phyloP scores from a whole-genome alignment of 1,140 invertebrate species.

The Aradophagus sp. region DNA sequence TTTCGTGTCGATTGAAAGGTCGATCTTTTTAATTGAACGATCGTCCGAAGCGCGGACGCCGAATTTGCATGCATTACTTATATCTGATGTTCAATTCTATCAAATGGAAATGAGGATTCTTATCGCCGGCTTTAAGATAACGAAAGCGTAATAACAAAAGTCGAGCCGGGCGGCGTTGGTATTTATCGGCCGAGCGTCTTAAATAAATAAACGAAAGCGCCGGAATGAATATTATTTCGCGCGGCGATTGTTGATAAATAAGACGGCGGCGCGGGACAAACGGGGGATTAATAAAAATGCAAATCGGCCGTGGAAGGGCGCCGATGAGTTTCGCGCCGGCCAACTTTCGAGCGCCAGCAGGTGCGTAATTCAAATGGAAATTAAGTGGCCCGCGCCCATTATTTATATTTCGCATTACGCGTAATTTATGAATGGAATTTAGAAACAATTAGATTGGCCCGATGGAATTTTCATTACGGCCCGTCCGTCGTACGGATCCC shows the following conservation, averaged over 20 bases:
- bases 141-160: conserved; percentile 22
- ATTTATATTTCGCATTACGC: conserved; percentile 53
- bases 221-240: conserved; percentile 26
- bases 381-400: conserved; percentile 45
- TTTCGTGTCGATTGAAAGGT: no score
- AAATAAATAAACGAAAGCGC: conserved; percentile 38
- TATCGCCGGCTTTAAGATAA: conserved; percentile 37
- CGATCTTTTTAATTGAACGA: no score
- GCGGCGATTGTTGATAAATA: conserved; percentile 45
- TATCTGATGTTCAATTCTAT: conserved; percentile 42
- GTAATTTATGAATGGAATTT: conserved; percentile 55
- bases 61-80: conserved; percentile 23
- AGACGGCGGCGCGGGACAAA: conserved; percentile 11
- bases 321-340: conserved; percentile 49
- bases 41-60: no score
- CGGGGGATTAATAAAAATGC: conserved; percentile 58
- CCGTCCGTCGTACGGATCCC: not conserved
- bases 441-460: conserved; percentile 48
- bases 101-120: conserved; percentile 44
- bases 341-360: conserved; percentile 45
- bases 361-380: conserved; percentile 58
- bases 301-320: conserved; percentile 41
- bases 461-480: conserved; percentile 22
- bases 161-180: not conserved
- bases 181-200: conserved; percentile 17